Percentiles rank a stretch among this genome's conserved stretches.
Conservation (phyloP, 2,888 invertebrate species). For the Hyposoter dolosus region DNA sequence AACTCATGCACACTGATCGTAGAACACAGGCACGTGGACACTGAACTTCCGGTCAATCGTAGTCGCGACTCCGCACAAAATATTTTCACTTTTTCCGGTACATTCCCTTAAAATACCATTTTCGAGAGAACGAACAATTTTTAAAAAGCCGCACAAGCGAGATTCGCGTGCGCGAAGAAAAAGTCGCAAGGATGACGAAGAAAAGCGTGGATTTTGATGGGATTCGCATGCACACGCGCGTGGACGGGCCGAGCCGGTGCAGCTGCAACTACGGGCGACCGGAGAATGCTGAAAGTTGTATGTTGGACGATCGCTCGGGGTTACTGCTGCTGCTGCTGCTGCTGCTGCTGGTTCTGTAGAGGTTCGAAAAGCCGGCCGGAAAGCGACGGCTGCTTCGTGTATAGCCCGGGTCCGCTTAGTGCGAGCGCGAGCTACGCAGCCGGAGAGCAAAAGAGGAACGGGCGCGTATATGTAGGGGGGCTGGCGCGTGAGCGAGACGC, state of each 20-base stretch:
- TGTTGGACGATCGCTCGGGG: constrained; percentile 79
- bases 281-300: constrained; percentile 82
- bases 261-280: constrained; percentile 81
- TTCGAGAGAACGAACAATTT: background rate
- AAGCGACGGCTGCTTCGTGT: constrained; percentile 77
- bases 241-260: constrained; percentile 75
- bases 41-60: background rate
- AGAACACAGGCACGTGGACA: background rate
- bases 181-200: constrained; percentile 20
- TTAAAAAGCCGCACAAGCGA: background rate
- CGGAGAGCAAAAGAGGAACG: constrained; percentile 62
- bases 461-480: constrained; percentile 35
- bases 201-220: constrained; percentile 55
- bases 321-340: constrained; percentile 64
- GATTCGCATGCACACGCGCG: constrained; percentile 56
- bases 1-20: background rate
- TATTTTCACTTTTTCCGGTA: background rate
- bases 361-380: constrained; percentile 77
- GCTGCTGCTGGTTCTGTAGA: constrained; percentile 25
- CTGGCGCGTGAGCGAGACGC: constrained; percentile 38
- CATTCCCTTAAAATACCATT: background rate
- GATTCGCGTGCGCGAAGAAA: constrained; percentile 5
- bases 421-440: constrained; percentile 70
- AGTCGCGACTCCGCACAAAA: background rate
- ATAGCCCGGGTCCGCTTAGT: constrained; percentile 70